Conservation (phyloP, 2,888 invertebrate species). For the Baronia brevicornis region DNA sequence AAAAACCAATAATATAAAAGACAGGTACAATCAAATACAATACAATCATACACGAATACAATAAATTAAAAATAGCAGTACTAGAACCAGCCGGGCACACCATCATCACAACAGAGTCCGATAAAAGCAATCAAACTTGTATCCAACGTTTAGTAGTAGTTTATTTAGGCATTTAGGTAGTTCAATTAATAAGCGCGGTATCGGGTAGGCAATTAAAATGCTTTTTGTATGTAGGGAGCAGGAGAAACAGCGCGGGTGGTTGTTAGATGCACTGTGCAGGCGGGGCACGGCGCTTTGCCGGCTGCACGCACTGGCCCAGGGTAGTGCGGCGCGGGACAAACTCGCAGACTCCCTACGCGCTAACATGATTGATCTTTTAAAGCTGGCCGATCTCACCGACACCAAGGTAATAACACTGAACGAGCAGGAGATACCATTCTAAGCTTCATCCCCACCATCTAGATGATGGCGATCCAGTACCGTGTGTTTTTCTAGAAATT, state of each 20-base stretch:
- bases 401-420: too few species aligned
- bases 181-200: not conserved
- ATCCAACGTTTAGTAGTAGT: not conserved
- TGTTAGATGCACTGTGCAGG: slow-evolving; percentile 87
- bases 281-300: slow-evolving; percentile 84
- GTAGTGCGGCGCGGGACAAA: slow-evolving; percentile 67
- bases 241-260: slow-evolving; percentile 87
- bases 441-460: too few species aligned
- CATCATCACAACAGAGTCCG: too few species aligned
- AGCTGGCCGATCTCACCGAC: slow-evolving; percentile 88
- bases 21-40: too few species aligned
- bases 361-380: slow-evolving; percentile 78
- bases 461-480: too few species aligned
- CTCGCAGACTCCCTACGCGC: slow-evolving; percentile 62
- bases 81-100: too few species aligned
- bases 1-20: too few species aligned
- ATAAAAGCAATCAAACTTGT: too few species aligned
- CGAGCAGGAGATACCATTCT: too few species aligned
- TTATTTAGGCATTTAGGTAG: not conserved
- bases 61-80: too few species aligned
- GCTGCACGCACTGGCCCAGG: slow-evolving; percentile 56
- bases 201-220: not conserved
- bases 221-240: slow-evolving; percentile 75
- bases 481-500: too few species aligned
- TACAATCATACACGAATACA: too few species aligned